Conservation (phyloP, 2,797 vertebrate genomes). For the Octomys mimax region DNA sequence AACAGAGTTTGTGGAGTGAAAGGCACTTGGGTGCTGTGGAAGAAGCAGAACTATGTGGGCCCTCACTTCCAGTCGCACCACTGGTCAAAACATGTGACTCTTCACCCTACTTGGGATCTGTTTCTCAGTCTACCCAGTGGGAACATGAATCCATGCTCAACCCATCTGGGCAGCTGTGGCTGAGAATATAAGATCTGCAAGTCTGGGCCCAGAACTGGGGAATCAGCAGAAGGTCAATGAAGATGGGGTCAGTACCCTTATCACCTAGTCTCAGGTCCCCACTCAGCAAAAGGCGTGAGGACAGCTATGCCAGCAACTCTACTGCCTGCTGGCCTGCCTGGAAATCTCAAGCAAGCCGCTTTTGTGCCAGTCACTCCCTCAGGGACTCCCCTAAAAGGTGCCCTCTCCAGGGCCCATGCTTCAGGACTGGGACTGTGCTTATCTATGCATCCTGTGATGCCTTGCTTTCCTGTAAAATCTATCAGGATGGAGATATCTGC, state of each 20-base stretch:
- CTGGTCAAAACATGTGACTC: rapidly evolving
- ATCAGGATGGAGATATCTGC: no score
- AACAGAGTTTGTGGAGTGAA: background rate
- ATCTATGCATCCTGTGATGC: background rate
- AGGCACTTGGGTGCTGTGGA: background rate
- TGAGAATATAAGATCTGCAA: background rate
- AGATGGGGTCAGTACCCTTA: background rate
- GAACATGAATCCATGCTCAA: background rate
- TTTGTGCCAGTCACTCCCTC: background rate
- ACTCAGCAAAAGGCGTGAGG: slow-evolving; percentile 35
- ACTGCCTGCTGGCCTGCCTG: background rate
- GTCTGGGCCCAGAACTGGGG: background rate
- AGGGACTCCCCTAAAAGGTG: background rate
- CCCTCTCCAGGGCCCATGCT: background rate
- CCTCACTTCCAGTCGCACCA: background rate
- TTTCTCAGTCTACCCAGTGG: background rate
- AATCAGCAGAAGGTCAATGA: slow-evolving; percentile 39
- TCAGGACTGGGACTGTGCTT: background rate
- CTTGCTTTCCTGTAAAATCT: background rate
- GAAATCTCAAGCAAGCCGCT: background rate
- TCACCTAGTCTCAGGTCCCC: background rate
- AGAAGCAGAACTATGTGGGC: background rate
- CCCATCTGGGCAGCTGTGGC: background rate
- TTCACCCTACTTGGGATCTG: background rate
- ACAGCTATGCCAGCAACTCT: background rate